Evolutionary conservation across 2,113 vertebrate genomes (phyloP).

Genomic region (Callipepla californica): DNA sequence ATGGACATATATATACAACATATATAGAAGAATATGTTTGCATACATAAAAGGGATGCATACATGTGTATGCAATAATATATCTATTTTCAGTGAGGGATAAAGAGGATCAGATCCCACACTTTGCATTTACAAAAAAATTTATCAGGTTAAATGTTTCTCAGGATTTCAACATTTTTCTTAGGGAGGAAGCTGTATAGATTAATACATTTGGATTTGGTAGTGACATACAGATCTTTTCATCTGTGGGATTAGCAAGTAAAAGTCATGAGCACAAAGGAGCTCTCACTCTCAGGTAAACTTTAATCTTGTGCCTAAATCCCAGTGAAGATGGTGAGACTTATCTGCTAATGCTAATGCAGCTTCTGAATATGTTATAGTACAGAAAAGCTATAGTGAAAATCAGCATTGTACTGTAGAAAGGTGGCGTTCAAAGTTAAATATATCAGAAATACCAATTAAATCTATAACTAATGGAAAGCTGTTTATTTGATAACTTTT

Average conservation of each 20-base stretch:
- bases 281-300: not conserved
- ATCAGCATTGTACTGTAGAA: not conserved
- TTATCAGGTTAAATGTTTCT: not conserved
- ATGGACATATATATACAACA: not conserved
- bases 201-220: not conserved
- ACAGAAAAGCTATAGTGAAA: not conserved
- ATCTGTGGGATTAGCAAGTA: not conserved
- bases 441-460: not conserved
- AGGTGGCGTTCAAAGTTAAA: not conserved
- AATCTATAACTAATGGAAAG: not conserved
- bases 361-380: slow-evolving; percentile 7
- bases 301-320: slow-evolving; percentile 4
- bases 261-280: not conserved
- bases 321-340: not conserved
- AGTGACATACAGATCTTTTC: not conserved
- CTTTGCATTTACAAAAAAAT: not conserved
- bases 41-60: not conserved
- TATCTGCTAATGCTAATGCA: not conserved
- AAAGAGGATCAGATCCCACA: not conserved
- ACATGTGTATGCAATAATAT: not conserved
- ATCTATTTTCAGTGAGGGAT: not conserved
- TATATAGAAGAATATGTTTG: not conserved
- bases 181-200: not conserved
- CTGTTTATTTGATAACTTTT: not conserved
- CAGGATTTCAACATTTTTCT: not conserved